Evolutionary conservation across 2,797 vertebrate genomes (phyloP), one percentile per base, ranked within the genome.

Genomic region (Falco naumanni): DNA sequence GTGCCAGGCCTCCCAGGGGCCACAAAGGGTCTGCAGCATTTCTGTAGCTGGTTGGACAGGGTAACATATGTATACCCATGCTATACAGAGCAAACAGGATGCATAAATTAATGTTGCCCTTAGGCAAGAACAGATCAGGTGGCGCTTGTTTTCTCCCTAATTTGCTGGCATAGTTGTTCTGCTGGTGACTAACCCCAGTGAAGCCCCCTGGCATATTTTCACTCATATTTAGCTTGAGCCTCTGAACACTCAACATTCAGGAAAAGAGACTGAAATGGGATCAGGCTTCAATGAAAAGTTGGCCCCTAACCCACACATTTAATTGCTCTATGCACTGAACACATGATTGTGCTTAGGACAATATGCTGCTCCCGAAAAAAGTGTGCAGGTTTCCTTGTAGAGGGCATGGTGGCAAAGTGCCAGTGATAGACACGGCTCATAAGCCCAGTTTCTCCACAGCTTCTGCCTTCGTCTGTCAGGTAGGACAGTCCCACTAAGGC

Each of bases 81-180:
- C 82, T 82, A 50, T 8, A 74, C 75, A 72, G 80, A 77, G 56
- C 88, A 95, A 94, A 93, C 91, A 92, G 85, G 70, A 94, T 76
- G 70, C 85, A 92, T n/a, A 84, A 94, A 92, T 70, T 79, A 84
- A 57, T 72, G 88, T n/a, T 93, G 66, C 90, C 93, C 80, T 89
- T 64, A 53, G 79, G 95, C 90, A 95, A 90, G 84, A 95, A 63
- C 56, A 74, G 83, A 96, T 95, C 90, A 82, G 75, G 78, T 69
- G 70, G 70, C 74, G 75, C 53, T 90, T 87, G 64, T 94, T 97
- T 95, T 82, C 74, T 88, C 70, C 80, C 83, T 89, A 80, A 90
- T 95, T 90, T 94, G 77, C 74, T 95, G 80, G 75, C 87, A 71
- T 70, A 3, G 3, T 64, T 85, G 53, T 70, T 96, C 48, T 96